Conservation (phyloP, 2,797 vertebrate genomes). For the Florisuga fusca region DNA sequence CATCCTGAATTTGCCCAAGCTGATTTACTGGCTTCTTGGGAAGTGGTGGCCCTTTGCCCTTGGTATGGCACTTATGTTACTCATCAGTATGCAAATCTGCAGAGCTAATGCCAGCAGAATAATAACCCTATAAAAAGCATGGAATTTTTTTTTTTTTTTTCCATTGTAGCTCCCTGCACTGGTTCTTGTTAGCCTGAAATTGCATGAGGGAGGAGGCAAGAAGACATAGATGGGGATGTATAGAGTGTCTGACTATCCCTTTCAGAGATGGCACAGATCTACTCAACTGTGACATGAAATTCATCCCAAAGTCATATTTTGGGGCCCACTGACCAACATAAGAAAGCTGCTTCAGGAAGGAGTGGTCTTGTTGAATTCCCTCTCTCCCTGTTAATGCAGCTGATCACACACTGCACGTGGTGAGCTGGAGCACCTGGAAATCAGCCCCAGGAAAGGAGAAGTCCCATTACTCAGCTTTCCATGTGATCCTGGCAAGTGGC, state of each 20-base stretch:
- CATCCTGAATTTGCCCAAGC: neutral
- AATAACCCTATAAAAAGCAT: neutral
- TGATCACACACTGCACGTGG: fast-evolving
- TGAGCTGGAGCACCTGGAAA: neutral
- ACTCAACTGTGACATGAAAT: neutral
- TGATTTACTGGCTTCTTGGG: neutral
- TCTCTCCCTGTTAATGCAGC: neutral
- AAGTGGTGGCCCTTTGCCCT: neutral
- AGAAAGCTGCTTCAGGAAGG: neutral
- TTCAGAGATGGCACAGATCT: neutral
- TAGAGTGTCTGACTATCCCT: neutral
- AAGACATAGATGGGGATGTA: neutral
- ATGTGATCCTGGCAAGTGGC: fast-evolving
- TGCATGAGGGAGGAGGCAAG: neutral
- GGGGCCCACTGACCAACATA: neutral
- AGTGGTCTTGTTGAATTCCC: neutral
- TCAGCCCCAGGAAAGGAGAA: fast-evolving
- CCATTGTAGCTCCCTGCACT: neutral
- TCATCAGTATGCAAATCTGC: neutral
- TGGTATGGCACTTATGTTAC: neutral
- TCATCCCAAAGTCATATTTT: neutral
- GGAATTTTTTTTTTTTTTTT: neutral
- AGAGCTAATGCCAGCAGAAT: neutral
- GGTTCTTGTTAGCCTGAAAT: neutral
- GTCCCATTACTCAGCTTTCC: neutral